Evolutionary conservation across 2,113 vertebrate species (phyloP).

Genomic region (Galemys pyrenaicus): DNA sequence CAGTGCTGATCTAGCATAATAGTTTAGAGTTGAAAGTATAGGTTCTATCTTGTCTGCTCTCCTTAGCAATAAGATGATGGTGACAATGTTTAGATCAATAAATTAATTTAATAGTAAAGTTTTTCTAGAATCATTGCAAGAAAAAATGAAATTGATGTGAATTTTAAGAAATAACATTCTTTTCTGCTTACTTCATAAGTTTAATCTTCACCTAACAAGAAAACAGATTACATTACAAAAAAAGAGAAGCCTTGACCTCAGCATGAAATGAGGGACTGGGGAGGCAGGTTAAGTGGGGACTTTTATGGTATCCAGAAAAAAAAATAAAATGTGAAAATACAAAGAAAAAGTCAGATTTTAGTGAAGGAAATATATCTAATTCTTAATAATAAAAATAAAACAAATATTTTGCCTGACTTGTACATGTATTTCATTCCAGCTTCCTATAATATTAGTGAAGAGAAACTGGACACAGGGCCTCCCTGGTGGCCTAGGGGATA

Average conservation of each 20-base stretch:
- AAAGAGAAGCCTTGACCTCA: background rate
- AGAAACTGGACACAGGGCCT: background rate
- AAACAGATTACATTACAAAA: background rate
- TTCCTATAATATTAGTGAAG: background rate
- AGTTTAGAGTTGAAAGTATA: background rate
- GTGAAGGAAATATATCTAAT: conserved; percentile 14
- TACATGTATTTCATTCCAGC: background rate
- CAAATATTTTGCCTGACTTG: background rate
- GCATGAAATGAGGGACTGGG: background rate
- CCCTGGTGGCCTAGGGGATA: no score
- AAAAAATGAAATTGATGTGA: background rate
- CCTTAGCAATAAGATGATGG: background rate
- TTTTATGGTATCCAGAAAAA: background rate
- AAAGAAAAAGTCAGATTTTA: background rate
- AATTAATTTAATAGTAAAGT: background rate
- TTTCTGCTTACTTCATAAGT: background rate
- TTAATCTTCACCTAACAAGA: background rate
- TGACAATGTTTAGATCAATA: background rate
- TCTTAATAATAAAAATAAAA: background rate
- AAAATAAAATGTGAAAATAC: background rate
- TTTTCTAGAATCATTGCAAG: background rate
- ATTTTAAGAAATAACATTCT: background rate
- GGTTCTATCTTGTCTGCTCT: background rate
- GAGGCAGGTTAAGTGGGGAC: no score
- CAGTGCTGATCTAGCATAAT: background rate